A percentile compares a stretch with the other conserved stretches of the same genome.
phyloP scores from a whole-genome alignment of 2,888 invertebrate species.

The Rhamphomyia laevipes region DNA sequence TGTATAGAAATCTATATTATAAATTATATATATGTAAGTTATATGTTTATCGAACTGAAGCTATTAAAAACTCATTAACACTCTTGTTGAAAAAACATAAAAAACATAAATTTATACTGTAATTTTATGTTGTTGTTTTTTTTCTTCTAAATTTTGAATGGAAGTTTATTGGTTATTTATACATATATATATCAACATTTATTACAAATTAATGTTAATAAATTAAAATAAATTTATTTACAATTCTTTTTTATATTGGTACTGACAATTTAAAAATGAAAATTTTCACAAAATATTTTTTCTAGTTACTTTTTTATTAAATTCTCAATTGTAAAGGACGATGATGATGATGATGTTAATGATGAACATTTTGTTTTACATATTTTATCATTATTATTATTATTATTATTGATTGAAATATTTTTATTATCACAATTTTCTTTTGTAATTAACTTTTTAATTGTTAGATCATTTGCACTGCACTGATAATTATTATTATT shows the following conservation, averaged over 20 bases:
- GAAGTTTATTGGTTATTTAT: no score
- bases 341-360: constrained; percentile 5
- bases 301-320: constrained; percentile 33
- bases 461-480: neutral
- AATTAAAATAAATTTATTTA: no score
- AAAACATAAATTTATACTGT: constrained; percentile 1
- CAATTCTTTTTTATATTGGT: no score
- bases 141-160: no score
- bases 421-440: neutral
- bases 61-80: constrained; percentile 19
- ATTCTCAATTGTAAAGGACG: constrained; percentile 35
- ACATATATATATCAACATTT: no score
- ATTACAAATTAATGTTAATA: no score
- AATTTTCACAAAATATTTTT: neutral
- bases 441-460: neutral
- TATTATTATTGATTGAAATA: neutral
- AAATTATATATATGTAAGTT: no score
- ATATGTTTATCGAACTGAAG: constrained; percentile 1
- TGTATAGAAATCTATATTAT: no score
- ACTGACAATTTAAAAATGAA: no score
- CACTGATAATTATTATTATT: neutral
- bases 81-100: constrained; percentile 14
- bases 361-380: constrained; percentile 1
- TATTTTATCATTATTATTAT: neutral
- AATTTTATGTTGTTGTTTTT: no score